Conservation (phyloP, 92 coral and sea anemone species). For the Hydrozoanthus gracilis region DNA sequence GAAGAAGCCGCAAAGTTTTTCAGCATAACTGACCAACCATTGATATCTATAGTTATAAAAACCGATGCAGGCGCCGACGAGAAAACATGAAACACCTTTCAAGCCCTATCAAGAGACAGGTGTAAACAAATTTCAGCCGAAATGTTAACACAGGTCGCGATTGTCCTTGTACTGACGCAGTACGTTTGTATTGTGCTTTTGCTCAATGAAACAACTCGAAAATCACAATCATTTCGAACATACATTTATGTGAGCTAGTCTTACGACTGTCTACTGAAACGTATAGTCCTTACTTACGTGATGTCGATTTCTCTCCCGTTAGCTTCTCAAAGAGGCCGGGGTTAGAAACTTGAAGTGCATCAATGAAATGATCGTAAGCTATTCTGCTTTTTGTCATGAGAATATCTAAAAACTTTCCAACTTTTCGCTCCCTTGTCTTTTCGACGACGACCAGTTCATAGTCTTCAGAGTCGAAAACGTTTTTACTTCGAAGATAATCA, state of each 20-base stretch:
- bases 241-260: background rate
- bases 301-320: constrained; percentile 62
- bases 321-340: constrained; percentile 70
- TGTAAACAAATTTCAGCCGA: no score
- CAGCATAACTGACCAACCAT: no score
- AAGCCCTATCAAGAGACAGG: no score
- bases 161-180: no score
- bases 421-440: constrained; percentile 67
- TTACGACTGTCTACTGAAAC: no score
- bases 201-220: no score
- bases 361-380: constrained; percentile 62
- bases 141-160: no score
- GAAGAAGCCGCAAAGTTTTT: no score
- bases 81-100: no score
- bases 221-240: background rate
- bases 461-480: constrained; percentile 68
- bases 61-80: no score
- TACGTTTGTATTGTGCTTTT: no score
- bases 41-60: no score
- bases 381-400: constrained; percentile 67
- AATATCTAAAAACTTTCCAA: constrained; percentile 77
- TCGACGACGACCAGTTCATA: constrained; percentile 72
- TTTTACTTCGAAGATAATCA: constrained; percentile 79
- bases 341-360: constrained; percentile 73
- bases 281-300: constrained; percentile 22